Evolutionary conservation across 2,797 vertebrate species (phyloP).

Genomic region (Psittacula derbiana): DNA sequence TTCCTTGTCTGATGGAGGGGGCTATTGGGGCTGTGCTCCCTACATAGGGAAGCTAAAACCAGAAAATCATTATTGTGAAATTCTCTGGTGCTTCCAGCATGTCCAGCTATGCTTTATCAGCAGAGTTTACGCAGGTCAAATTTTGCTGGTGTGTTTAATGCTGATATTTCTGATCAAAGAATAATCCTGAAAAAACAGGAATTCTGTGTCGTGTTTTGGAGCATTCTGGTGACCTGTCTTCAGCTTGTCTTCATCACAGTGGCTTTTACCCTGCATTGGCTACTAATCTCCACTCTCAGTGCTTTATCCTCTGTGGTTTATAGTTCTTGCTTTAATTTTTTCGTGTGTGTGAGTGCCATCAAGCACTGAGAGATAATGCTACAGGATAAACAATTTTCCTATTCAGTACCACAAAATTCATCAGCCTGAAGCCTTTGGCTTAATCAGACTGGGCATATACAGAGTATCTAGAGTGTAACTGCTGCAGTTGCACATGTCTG

Average conservation of each 20-base stretch:
- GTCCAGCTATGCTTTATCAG: neutral
- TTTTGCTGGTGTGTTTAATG: neutral
- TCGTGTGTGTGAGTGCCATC: neutral
- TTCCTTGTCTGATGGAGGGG: neutral
- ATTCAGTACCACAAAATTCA: neutral
- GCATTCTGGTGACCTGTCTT: neutral
- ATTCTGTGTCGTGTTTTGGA: neutral
- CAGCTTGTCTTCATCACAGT: neutral
- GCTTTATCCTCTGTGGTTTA: neutral
- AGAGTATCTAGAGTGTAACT: neutral
- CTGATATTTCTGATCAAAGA: neutral
- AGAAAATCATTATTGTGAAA: neutral
- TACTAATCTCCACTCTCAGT: neutral
- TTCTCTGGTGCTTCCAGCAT: neutral
- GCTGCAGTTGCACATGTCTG: accelerated
- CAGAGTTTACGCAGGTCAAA: neutral
- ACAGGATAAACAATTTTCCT: neutral
- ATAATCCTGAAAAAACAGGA: neutral
- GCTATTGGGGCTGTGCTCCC: neutral
- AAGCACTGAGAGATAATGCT: neutral
- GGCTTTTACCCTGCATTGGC: neutral
- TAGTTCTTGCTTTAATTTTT: neutral
- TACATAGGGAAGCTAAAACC: neutral
- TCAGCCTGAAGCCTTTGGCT: neutral
- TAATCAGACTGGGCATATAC: neutral